These are phyloP conservation scores for Hetaerina titia DNA, from an alignment of 2,888 invertebrate genomes.

Conservation along the genomic window DNA sequence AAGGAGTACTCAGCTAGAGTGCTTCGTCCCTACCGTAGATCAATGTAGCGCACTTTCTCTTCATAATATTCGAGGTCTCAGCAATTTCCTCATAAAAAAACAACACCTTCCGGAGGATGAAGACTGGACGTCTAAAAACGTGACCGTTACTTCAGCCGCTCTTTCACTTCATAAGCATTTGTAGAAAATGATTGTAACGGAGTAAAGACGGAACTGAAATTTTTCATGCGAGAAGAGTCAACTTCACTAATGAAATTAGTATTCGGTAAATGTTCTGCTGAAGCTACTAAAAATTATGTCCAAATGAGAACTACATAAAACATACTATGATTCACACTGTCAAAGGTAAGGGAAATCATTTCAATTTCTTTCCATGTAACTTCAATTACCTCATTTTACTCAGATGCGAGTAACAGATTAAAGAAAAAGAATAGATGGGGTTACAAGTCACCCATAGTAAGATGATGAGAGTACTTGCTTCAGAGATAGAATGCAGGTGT, in stretches of 20 bases:
- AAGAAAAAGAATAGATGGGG: too few relatives aligned
- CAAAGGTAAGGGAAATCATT: too few relatives aligned
- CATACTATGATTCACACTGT: not conserved
- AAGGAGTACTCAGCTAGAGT: not conserved
- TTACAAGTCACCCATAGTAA: too few relatives aligned
- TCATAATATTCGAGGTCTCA: not conserved
- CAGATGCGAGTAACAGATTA: too few relatives aligned
- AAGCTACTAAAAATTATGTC: not conserved
- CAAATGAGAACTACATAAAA: not conserved
- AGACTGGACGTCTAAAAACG: not conserved
- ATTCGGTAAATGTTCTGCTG: not conserved
- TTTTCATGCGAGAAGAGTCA: not conserved
- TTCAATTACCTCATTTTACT: too few relatives aligned
- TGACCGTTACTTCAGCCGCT: constrained; percentile 12
- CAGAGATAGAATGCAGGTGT: too few relatives aligned
- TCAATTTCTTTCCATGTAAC: too few relatives aligned
- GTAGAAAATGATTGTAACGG: constrained; percentile 21
- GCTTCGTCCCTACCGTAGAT: not conserved
- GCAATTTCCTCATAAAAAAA: not conserved
- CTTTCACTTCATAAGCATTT: constrained; percentile 4
- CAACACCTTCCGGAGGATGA: not conserved
- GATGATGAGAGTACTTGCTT: too few relatives aligned
- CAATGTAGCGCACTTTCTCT: not conserved
- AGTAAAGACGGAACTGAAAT: not conserved
- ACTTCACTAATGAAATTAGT: not conserved